Percentiles rank a stretch among this genome's conserved stretches.
These are phyloP conservation scores for Galeopsomyia nigrocyanea DNA, from an alignment of 2,888 invertebrate species.

Conservation along the genomic window DNA sequence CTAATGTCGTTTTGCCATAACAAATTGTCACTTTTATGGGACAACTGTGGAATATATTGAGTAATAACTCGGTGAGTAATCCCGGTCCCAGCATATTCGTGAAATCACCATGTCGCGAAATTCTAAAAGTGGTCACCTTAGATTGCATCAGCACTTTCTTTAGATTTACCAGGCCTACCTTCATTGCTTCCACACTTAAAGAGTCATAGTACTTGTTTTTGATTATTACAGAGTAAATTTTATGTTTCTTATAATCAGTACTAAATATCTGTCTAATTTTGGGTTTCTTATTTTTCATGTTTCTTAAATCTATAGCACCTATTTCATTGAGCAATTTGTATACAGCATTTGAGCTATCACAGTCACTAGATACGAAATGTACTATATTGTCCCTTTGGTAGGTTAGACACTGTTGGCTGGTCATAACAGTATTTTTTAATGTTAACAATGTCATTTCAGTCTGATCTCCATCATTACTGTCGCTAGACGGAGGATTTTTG, in stretches of 20 bases:
- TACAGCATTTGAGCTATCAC: too few species aligned
- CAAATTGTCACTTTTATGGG: conserved; percentile 10
- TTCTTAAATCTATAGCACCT: conserved; percentile 14
- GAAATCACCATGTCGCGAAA: conserved; percentile 32
- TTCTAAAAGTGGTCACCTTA: not conserved
- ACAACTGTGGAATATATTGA: conserved; percentile 2
- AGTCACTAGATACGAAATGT: conserved; percentile 21
- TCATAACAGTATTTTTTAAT: too few species aligned
- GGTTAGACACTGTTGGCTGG: conserved; percentile 5
- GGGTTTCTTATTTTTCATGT: conserved; percentile 2
- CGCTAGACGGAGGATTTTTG: too few species aligned
- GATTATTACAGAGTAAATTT: conserved; percentile 26
- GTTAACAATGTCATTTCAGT: too few species aligned
- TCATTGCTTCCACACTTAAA: not conserved
- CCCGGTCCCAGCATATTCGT: conserved; percentile 16
- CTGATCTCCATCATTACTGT: too few species aligned
- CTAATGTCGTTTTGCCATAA: conserved; percentile 21
- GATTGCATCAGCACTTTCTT: not conserved
- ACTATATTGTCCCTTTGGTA: conserved; percentile 28
- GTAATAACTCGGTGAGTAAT: conserved; percentile 4
- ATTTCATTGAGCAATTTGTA: conserved; percentile 8
- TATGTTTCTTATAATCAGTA: conserved; percentile 12
- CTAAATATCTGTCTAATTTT: conserved; percentile 22
- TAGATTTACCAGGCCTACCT: not conserved
- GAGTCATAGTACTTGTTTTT: conserved; percentile 26